Evolutionary conservation across 1,140 invertebrate genomes (phyloP).

Genomic region (Anastrepha ludens): DNA sequence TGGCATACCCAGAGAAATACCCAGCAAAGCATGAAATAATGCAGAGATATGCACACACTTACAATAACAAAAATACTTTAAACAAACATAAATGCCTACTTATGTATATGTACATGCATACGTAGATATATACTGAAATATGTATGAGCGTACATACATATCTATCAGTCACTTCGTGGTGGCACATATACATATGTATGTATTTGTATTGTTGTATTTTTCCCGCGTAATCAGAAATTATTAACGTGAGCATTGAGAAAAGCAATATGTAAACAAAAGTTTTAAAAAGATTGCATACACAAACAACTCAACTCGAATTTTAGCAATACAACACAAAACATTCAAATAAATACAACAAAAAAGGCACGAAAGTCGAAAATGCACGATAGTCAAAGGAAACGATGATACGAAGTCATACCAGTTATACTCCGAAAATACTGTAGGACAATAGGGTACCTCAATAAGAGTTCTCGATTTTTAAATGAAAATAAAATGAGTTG

Average conservation of each 20-base stretch:
- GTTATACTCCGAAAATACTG: too few relatives aligned
- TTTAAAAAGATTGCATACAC: not conserved
- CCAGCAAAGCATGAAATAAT: too few relatives aligned
- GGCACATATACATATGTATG: not conserved
- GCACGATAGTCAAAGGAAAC: not conserved
- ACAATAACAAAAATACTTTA: not conserved
- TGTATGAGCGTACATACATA: too few relatives aligned
- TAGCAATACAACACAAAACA: slow-evolving; percentile 8
- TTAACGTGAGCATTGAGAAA: not conserved
- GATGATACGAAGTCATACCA: too few relatives aligned
- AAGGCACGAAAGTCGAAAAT: not conserved
- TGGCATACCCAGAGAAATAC: too few relatives aligned
- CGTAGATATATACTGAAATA: not conserved
- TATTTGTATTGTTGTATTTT: not conserved
- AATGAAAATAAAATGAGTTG: too few relatives aligned
- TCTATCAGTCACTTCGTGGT: not conserved
- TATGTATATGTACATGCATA: not conserved
- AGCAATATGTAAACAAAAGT: slow-evolving; percentile 3
- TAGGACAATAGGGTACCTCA: too few relatives aligned
- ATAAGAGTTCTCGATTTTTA: too few relatives aligned
- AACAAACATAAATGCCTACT: too few relatives aligned
- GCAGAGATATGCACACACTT: not conserved
- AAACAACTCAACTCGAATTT: slow-evolving; percentile 11
- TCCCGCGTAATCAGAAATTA: slow-evolving; percentile 6
- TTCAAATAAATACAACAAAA: not conserved